phyloP scores from a whole-genome alignment of 2,888 invertebrate species.

The Philopedon plagiatum region DNA sequence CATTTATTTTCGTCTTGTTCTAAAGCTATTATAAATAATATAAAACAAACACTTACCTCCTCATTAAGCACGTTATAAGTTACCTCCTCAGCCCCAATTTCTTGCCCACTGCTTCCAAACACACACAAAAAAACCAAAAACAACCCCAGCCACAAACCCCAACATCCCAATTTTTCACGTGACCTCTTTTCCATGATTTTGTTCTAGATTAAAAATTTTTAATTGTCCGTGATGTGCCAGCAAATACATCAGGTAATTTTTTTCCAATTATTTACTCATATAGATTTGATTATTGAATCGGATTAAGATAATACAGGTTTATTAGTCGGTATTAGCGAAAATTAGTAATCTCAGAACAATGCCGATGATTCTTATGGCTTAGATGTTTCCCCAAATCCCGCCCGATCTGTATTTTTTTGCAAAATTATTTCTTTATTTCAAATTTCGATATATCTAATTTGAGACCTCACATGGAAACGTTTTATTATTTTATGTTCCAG shows the following conservation, averaged over 20 bases:
- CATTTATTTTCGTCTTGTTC: too few species aligned
- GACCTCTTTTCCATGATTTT: neutral
- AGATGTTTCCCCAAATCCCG: too few species aligned
- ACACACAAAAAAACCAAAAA: neutral
- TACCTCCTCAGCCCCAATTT: neutral
- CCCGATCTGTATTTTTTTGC: too few species aligned
- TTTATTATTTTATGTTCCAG: too few species aligned
- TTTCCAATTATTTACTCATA: neutral
- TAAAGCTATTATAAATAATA: too few species aligned
- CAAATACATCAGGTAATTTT: slow-evolving; percentile 6
- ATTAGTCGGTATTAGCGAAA: neutral
- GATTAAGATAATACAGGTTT: slow-evolving; percentile 6
- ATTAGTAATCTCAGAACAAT: neutral
- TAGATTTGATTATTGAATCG: slow-evolving; percentile 1
- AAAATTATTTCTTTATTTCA: too few species aligned
- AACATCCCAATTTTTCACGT: neutral
- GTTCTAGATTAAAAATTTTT: neutral
- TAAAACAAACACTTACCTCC: too few species aligned
- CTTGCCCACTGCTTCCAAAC: neutral
- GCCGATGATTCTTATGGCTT: neutral
- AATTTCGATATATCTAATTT: too few species aligned
- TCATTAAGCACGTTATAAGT: neutral
- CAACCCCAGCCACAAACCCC: neutral
- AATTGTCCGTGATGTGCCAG: neutral
- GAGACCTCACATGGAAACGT: too few species aligned